Percentiles rank a stretch among this genome's conserved stretches.
phyloP scores from a whole-genome alignment of 2,113 vertebrate species.

The Conger conger region DNA sequence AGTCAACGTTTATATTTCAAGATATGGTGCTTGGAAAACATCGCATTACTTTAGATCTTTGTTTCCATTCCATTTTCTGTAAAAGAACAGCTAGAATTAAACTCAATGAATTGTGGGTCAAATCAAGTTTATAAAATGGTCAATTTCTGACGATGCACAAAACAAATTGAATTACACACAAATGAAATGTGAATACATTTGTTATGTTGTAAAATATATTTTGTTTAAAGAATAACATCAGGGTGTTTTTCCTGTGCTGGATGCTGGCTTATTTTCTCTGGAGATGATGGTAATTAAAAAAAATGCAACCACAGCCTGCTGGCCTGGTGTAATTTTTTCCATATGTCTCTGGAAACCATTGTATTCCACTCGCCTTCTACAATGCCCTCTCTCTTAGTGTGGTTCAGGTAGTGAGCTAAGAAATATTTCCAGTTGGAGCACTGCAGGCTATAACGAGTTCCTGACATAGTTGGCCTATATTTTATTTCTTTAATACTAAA shows the following conservation, averaged over 20 bases:
- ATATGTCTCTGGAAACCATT: conserved; percentile 56
- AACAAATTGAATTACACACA: background rate
- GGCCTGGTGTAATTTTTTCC: conserved; percentile 58
- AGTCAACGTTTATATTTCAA: background rate
- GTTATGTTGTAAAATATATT: background rate
- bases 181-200: background rate
- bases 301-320: conserved; percentile 33
- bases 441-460: conserved; percentile 53
- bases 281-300: conserved; percentile 49
- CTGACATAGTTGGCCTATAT: conserved; percentile 56
- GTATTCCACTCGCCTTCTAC: conserved; percentile 40
- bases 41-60: background rate
- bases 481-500: conserved; percentile 28
- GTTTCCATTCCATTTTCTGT: background rate
- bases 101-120: background rate
- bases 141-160: conserved; percentile 5
- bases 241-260: conserved; percentile 8
- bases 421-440: conserved; percentile 52
- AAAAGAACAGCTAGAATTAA: background rate
- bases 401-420: conserved; percentile 49
- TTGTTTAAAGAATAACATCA: conserved; percentile 11
- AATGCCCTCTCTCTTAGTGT: conserved; percentile 49
- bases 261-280: conserved; percentile 37
- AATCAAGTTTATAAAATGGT: conserved; percentile 8
- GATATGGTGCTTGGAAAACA: background rate